Conservation (phyloP, 1,140 invertebrate species). For the Chionoecetes opilio region DNA sequence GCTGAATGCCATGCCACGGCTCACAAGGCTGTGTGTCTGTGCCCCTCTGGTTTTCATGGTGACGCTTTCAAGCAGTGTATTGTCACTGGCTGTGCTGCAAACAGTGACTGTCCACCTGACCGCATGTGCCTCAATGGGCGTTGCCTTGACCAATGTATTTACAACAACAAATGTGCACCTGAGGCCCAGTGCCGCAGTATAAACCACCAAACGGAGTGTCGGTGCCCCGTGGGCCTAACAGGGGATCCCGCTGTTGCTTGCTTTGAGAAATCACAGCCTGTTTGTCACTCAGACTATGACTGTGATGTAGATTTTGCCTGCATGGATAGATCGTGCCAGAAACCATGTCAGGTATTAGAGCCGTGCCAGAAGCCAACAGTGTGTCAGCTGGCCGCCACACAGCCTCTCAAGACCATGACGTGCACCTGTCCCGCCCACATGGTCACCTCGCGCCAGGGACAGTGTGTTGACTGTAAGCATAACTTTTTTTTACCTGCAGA, state of each 20-base stretch:
- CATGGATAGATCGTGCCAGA: slow-evolving; percentile 82
- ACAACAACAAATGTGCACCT: slow-evolving; percentile 82
- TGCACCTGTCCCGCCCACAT: slow-evolving; percentile 82
- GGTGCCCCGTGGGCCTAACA: slow-evolving; percentile 82
- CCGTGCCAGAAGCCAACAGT: slow-evolving; percentile 82
- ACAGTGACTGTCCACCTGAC: slow-evolving; percentile 82
- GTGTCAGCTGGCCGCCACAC: slow-evolving; percentile 82
- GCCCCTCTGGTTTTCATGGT: slow-evolving; percentile 82
- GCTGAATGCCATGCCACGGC: slow-evolving; percentile 89
- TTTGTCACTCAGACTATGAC: slow-evolving; percentile 82
- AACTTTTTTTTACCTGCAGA: slow-evolving; percentile 13
- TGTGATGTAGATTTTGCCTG: slow-evolving; percentile 83
- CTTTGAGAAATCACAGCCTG: slow-evolving; percentile 81
- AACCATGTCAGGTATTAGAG: slow-evolving; percentile 82
- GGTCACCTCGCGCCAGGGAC: slow-evolving; percentile 76
- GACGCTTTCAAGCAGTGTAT: slow-evolving; percentile 82
- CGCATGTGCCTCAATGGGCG: slow-evolving; percentile 82
- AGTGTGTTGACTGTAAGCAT: slow-evolving; percentile 80
- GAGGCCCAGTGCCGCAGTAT: slow-evolving; percentile 82
- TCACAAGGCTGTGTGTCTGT: slow-evolving; percentile 82
- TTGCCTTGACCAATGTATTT: slow-evolving; percentile 82
- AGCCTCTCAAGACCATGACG: slow-evolving; percentile 82
- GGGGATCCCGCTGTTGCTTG: slow-evolving; percentile 83
- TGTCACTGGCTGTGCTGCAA: slow-evolving; percentile 81
- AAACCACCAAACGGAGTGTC: slow-evolving; percentile 82